These are phyloP conservation scores for Theodoxus fluviatilis DNA, from an alignment of 2,888 invertebrate genomes.

Conservation along the genomic window DNA sequence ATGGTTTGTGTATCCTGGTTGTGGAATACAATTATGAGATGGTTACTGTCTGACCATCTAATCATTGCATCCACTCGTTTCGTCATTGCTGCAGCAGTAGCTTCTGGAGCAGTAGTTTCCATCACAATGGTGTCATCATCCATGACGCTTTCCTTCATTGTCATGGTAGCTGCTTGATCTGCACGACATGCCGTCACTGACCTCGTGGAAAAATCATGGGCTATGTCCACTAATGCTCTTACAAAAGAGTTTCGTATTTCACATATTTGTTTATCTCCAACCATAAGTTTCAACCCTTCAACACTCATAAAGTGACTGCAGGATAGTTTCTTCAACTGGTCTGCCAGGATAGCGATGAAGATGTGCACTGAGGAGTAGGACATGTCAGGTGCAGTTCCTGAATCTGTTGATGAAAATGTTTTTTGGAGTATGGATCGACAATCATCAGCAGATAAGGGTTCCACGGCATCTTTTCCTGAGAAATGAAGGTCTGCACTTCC, in stretches of 20 bases:
- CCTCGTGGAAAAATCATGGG: conserved; percentile 34
- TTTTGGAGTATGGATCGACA: conserved; percentile 34
- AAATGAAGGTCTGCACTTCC: conserved; percentile 36
- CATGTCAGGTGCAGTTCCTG: conserved; percentile 25
- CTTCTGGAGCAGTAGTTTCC: conserved; percentile 25
- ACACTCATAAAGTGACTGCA: conserved; percentile 40
- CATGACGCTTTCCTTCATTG: not conserved
- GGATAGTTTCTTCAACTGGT: conserved; percentile 46
- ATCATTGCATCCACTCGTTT: conserved; percentile 41
- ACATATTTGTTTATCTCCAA: conserved; percentile 24
- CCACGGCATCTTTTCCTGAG: conserved; percentile 22
- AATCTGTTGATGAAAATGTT: conserved; percentile 30
- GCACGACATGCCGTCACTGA: conserved; percentile 31
- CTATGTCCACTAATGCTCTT: conserved; percentile 28
- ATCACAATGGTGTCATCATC: conserved; percentile 7
- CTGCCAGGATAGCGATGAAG: conserved; percentile 42
- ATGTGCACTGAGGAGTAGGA: conserved; percentile 38
- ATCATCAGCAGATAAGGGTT: conserved; percentile 25
- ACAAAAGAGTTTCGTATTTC: conserved; percentile 29
- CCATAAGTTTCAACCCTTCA: conserved; percentile 27
- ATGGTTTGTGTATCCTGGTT: too few relatives aligned
- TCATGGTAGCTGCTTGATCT: conserved; percentile 21
- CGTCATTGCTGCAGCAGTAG: conserved; percentile 28
- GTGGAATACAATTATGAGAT: too few relatives aligned
- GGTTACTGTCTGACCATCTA: too few relatives aligned